Percentiles rank a stretch among this genome's conserved stretches.
Evolutionary conservation across 2,888 invertebrate species (phyloP).

Genomic region (Mythimna ferrago): DNA sequence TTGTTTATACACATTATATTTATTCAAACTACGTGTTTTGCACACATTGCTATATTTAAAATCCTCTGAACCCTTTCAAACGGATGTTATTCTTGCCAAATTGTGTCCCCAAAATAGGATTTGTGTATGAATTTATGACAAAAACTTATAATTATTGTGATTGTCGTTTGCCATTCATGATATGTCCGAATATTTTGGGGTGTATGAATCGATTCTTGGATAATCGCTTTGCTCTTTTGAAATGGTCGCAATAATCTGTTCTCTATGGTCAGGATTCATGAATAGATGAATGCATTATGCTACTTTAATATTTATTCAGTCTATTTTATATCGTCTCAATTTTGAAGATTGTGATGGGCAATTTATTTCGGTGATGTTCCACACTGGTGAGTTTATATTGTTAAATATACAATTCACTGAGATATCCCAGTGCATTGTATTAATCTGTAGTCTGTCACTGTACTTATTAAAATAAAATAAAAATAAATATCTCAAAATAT

Average conservation of each 20-base stretch:
- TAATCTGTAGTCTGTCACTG: too few relatives aligned
- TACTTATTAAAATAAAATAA: too few relatives aligned
- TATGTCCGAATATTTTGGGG: slow-evolving; percentile 56
- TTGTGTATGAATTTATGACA: slow-evolving; percentile 69
- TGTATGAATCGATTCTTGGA: slow-evolving; percentile 55
- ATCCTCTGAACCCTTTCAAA: slow-evolving; percentile 76
- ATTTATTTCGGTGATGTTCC: slow-evolving; percentile 32
- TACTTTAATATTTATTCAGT: slow-evolving; percentile 56
- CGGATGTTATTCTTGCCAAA: slow-evolving; percentile 85
- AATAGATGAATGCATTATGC: slow-evolving; percentile 51
- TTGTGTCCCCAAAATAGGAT: slow-evolving; percentile 74
- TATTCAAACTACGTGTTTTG: slow-evolving; percentile 80
- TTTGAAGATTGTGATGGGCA: slow-evolving; percentile 35
- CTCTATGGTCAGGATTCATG: slow-evolving; percentile 46
- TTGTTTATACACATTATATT: slow-evolving; percentile 88
- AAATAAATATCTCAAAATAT: too few relatives aligned
- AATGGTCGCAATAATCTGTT: slow-evolving; percentile 49
- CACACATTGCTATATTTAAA: slow-evolving; percentile 78
- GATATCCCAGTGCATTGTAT: not conserved
- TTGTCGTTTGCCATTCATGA: slow-evolving; percentile 59
- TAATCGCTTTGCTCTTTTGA: slow-evolving; percentile 61
- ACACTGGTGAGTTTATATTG: slow-evolving; percentile 17
- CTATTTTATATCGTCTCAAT: slow-evolving; percentile 46
- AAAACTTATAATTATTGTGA: slow-evolving; percentile 70
- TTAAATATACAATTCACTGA: slow-evolving; percentile 7